Evolutionary conservation across 2,888 invertebrate species (phyloP), one percentile per base, ranked within the genome.

Genomic region (Cataglyphis altisquamis): DNA sequence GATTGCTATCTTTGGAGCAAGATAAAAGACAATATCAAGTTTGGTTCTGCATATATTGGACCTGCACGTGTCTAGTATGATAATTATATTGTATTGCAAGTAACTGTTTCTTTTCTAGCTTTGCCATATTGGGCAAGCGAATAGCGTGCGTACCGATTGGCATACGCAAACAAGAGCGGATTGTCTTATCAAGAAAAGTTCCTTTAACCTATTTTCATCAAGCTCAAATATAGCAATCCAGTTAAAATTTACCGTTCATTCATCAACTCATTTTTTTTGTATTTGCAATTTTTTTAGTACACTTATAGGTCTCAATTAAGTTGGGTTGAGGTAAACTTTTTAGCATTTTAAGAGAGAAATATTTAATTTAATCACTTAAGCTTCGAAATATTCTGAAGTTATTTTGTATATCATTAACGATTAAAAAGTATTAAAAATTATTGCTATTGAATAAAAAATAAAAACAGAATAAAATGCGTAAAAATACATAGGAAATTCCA

Each of bases 161-260:
- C 83, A 89, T 89, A 84, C 82, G 72, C 66, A 64, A 87, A 81
- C 87, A 89, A 89, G 90, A 90, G 84, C 82, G 86, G 84, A 87
- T 87, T 84, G 87, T 90, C 86, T 84, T 82, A 84, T 86, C 83
- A 72, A 62, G 83, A 82, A 90, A 90, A 86, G 82, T 86, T 85
- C 85, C 80, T 75, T 86, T 85, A 84, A 83, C 55, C 85, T 86
- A 66, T 90, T 63, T 82, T 57, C n/a, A 64, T 15, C 70, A 75
- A 84, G 48, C 41, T 84, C 86, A 87, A 88, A 84, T 72, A 63
- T 82, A 83, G 73, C 75, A 74, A 73, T 83, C 78, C 78, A 82
- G 45, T 57, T 25, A 41, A 82, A 80, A 64, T 83, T 68, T 80
- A 86, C 84, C 83, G 84, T 89, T 86, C 84, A 67, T 86, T 90